Evolutionary conservation across 2,113 vertebrate genomes (phyloP).

Genomic region (Nettapus auritus): DNA sequence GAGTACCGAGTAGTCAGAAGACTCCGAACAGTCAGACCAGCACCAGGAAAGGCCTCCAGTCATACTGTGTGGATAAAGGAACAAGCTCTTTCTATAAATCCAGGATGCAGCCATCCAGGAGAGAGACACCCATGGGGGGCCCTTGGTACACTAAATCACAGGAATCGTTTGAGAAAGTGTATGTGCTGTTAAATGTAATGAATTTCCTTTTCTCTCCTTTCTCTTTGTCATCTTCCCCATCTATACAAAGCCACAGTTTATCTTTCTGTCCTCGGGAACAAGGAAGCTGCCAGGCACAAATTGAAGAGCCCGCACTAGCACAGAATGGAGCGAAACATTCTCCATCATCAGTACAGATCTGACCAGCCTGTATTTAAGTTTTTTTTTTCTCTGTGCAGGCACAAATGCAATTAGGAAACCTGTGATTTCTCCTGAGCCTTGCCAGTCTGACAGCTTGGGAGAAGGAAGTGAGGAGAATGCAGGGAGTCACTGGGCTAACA

Average conservation of each 20-base stretch:
- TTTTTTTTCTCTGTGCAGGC: conserved; percentile 38
- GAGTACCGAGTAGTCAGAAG: neutral
- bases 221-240: conserved; percentile 6
- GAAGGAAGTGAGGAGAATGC: conserved; percentile 42
- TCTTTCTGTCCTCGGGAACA: conserved; percentile 20
- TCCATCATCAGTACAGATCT: conserved; percentile 12
- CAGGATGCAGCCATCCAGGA: neutral
- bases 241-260: conserved; percentile 11
- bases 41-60: neutral
- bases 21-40: neutral
- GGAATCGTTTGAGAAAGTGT: conserved; percentile 15
- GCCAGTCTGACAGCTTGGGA: conserved; percentile 64
- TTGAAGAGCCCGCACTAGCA: neutral
- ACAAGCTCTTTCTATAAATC: neutral
- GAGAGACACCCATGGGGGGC: neutral
- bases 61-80: neutral
- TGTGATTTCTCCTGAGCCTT: conserved; percentile 65
- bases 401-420: conserved; percentile 68
- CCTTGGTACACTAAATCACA: neutral
- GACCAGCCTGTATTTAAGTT: conserved; percentile 30
- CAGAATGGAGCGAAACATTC: neutral
- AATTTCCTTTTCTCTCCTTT: neutral
- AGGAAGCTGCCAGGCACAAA: conserved; percentile 34
- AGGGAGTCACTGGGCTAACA: conserved; percentile 34
- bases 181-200: conserved; percentile 4